Conservation (phyloP, 2,888 invertebrate genomes). For the Tuta absoluta region DNA sequence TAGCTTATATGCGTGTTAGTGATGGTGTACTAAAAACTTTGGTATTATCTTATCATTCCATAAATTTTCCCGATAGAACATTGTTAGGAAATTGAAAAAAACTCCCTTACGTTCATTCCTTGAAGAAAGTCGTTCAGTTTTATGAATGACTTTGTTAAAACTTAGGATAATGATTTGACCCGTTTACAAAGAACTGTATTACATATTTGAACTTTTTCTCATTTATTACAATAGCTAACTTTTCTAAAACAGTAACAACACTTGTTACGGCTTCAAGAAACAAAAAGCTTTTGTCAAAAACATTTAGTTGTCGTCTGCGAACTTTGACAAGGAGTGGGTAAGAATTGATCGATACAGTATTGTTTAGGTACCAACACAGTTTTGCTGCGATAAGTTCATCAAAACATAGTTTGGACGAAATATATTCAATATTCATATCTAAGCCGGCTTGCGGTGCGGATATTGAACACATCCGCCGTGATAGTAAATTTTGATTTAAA, state of each 20-base stretch:
- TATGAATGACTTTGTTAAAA: too few relatives aligned
- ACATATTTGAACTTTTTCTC: background rate
- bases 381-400: slow-evolving; percentile 18
- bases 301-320: slow-evolving; percentile 27
- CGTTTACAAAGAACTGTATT: background rate
- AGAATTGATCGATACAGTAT: slow-evolving; percentile 38
- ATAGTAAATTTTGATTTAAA: slow-evolving; percentile 19
- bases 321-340: slow-evolving; percentile 51
- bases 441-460: slow-evolving; percentile 13
- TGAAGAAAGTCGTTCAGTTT: too few relatives aligned
- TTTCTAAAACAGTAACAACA: background rate
- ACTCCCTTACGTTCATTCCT: too few relatives aligned
- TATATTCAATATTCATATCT: slow-evolving; percentile 29
- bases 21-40: too few relatives aligned
- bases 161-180: background rate
- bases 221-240: background rate
- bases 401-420: slow-evolving; percentile 17
- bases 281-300: background rate
- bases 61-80: too few relatives aligned
- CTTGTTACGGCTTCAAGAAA: background rate
- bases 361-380: slow-evolving; percentile 38
- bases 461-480: slow-evolving; percentile 25
- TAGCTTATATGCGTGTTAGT: too few relatives aligned
- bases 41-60: too few relatives aligned
- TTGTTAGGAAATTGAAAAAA: too few relatives aligned